Conservation (phyloP, 2,797 vertebrate species). For the Pseudomugil gertrudae region DNA sequence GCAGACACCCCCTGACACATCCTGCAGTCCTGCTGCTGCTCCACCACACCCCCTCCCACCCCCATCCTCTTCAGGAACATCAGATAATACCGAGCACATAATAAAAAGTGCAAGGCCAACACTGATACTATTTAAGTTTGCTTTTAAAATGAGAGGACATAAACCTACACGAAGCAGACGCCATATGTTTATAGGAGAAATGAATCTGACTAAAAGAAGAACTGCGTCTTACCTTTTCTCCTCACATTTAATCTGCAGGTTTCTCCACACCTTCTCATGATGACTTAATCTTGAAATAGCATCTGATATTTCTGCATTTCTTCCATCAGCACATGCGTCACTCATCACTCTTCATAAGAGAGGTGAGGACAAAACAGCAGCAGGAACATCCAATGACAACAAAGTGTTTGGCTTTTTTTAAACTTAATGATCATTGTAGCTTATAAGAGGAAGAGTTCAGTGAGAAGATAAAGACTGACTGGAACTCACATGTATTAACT, state of each 20-base stretch:
- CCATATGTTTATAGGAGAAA: constrained; percentile 8
- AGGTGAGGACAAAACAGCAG: background rate
- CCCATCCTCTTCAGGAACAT: background rate
- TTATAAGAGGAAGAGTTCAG: background rate
- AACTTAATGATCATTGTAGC: background rate
- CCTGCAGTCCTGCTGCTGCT: constrained; percentile 39
- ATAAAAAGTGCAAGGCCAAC: constrained; percentile 28
- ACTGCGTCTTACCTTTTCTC: constrained; percentile 15
- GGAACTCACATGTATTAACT: too few species aligned
- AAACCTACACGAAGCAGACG: background rate
- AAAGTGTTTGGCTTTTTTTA: background rate
- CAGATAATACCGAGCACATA: constrained; percentile 12
- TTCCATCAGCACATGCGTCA: constrained; percentile 17
- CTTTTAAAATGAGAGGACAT: background rate
- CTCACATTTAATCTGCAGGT: constrained; percentile 53
- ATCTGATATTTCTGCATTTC: background rate
- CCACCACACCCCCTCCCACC: constrained; percentile 1
- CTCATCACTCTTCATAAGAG: constrained; percentile 1
- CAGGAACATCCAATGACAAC: background rate
- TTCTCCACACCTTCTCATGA: constrained; percentile 30
- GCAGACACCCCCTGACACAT: constrained; percentile 46
- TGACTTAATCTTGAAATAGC: background rate
- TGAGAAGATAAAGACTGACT: too few species aligned
- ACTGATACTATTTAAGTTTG: background rate
- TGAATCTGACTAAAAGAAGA: constrained; percentile 57